Conservation (phyloP, 2,113 vertebrate genomes). For the Orthonyx spaldingii region DNA sequence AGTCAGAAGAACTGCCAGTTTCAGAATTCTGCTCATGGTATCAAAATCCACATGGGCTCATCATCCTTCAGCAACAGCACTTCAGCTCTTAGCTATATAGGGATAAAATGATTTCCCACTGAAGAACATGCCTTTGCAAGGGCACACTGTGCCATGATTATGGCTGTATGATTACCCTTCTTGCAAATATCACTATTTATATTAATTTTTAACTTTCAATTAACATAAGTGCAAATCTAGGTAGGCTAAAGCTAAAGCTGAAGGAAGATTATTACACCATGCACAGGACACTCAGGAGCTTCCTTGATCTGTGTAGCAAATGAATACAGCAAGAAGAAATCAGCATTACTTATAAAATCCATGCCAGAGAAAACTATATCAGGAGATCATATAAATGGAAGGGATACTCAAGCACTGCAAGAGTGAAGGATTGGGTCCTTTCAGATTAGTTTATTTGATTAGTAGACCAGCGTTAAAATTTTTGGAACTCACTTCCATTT, state of each 20-base stretch:
- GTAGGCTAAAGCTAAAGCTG: not conserved
- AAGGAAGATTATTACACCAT: rapidly evolving
- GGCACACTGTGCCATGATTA: not conserved
- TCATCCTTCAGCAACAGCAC: not conserved
- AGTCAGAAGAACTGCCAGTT: not conserved
- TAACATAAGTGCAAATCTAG: not conserved
- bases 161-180: not conserved
- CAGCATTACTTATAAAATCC: not conserved
- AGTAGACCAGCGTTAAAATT: not conserved
- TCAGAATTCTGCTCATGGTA: not conserved
- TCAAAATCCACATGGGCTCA: not conserved
- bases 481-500: constrained; percentile 32
- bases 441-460: not conserved
- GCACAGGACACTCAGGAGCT: not conserved
- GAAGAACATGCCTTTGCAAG: not conserved
- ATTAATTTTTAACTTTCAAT: not conserved
- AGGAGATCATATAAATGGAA: not conserved
- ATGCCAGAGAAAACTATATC: not conserved
- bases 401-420: not conserved
- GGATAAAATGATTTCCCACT: not conserved
- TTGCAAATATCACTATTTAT: not conserved
- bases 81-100: not conserved
- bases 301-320: not conserved
- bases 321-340: not conserved
- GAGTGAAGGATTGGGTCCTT: not conserved